Percentiles rank a stretch among this genome's conserved stretches.
phyloP scores from a whole-genome alignment of 2,113 vertebrate species.

The Alligator sinensis region DNA sequence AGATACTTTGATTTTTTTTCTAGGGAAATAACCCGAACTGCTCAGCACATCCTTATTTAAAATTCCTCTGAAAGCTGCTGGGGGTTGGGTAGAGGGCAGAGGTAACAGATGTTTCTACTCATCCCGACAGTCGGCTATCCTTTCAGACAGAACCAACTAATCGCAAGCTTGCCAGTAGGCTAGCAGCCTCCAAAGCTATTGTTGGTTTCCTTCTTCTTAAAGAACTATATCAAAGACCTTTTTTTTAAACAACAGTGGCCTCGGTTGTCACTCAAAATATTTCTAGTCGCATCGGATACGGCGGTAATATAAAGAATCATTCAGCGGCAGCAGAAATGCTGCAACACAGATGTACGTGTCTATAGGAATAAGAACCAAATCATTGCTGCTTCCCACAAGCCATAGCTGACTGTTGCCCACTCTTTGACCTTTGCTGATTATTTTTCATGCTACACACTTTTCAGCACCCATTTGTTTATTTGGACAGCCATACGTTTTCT shows the following conservation, averaged over 20 bases:
- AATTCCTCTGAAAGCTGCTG: background rate
- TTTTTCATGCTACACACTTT: background rate
- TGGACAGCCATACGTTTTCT: rapidly evolving
- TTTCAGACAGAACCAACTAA: background rate
- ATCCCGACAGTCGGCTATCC: background rate
- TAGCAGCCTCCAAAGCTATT: background rate
- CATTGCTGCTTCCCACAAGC: background rate
- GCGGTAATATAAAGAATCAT: background rate
- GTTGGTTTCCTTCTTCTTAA: background rate
- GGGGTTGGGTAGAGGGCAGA: background rate
- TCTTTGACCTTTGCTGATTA: background rate
- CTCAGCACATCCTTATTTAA: background rate
- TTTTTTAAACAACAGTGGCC: background rate
- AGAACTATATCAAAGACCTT: slow-evolving; percentile 37
- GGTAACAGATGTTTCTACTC: slow-evolving; percentile 53
- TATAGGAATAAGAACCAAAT: background rate
- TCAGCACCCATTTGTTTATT: background rate
- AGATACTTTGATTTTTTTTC: slow-evolving; percentile 46
- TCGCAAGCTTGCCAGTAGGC: background rate
- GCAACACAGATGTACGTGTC: rapidly evolving
- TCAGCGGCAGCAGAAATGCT: background rate
- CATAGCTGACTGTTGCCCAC: background rate
- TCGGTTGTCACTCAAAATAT: background rate
- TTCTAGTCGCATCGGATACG: rapidly evolving
- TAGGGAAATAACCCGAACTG: slow-evolving; percentile 33